phyloP scores from a whole-genome alignment of 2,797 vertebrate genomes.

The Hylomyscus alleni region DNA sequence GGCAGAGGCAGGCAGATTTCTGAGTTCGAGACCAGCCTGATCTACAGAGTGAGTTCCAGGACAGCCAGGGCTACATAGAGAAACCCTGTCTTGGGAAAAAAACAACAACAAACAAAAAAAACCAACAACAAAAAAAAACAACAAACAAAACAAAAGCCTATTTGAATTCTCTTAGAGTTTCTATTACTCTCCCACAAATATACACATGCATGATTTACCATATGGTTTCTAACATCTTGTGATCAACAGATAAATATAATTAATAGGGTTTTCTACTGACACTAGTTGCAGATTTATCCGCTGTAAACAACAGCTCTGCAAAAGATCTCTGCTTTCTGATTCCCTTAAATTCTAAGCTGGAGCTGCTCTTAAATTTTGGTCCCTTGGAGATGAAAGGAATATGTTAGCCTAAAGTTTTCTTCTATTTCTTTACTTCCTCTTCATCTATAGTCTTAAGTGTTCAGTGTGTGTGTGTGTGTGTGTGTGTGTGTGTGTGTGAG shows the following conservation, averaged over 20 bases:
- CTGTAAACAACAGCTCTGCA: slow-evolving; percentile 16
- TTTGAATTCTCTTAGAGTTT: neutral
- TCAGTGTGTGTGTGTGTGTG: neutral
- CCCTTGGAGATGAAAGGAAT: neutral
- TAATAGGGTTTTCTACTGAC: slow-evolving; percentile 34
- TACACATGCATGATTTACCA: neutral
- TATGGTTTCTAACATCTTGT: slow-evolving; percentile 65
- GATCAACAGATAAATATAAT: slow-evolving; percentile 69
- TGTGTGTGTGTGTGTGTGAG: neutral
- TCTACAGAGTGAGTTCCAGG: too few species aligned
- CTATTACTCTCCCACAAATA: neutral
- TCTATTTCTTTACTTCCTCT: slow-evolving; percentile 36
- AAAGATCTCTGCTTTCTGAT: slow-evolving; percentile 48
- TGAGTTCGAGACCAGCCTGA: too few species aligned
- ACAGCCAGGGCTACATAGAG: too few species aligned
- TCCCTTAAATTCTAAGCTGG: slow-evolving; percentile 7
- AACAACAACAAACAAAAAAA: too few species aligned
- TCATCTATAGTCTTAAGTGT: slow-evolving; percentile 25
- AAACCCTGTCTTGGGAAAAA: too few species aligned
- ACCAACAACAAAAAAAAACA: too few species aligned
- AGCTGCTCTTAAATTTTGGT: slow-evolving; percentile 61
- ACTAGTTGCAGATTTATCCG: neutral
- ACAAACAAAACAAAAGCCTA: neutral
- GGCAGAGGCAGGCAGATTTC: too few species aligned
- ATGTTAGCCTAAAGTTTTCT: neutral